phyloP scores from a whole-genome alignment of 2,113 vertebrate species.

The Chinchilla lanigera region DNA sequence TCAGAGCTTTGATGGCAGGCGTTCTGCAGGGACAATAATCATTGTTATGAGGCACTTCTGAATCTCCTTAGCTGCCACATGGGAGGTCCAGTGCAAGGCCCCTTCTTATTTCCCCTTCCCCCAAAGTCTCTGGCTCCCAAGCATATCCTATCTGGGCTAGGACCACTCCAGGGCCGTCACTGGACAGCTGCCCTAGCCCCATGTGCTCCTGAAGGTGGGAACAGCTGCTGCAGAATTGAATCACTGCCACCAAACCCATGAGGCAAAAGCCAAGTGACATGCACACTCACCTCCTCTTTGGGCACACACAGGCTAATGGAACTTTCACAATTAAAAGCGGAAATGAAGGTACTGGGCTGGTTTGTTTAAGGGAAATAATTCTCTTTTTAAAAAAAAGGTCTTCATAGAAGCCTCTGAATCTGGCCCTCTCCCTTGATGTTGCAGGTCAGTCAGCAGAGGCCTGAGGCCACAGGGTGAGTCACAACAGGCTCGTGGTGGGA shows the following conservation, averaged over 20 bases:
- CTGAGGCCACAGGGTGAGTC: background rate
- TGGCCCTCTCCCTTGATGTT: background rate
- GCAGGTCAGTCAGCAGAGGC: background rate
- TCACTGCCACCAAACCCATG: background rate
- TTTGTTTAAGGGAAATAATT: background rate
- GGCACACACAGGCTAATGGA: background rate
- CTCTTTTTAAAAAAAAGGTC: conserved; percentile 8
- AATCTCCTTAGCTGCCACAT: background rate
- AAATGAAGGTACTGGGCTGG: background rate
- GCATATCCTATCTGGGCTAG: too few relatives aligned
- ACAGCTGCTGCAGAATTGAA: background rate
- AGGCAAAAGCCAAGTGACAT: background rate
- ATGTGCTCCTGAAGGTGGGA: background rate
- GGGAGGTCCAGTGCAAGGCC: background rate
- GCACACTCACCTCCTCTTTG: background rate
- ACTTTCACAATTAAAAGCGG: background rate
- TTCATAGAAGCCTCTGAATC: background rate
- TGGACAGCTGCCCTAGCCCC: background rate
- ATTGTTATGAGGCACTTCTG: background rate
- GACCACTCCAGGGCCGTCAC: too few relatives aligned
- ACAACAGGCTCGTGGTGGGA: background rate
- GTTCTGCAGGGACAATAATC: conserved; percentile 85
- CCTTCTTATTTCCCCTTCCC: background rate
- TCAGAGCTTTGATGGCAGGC: conserved; percentile 91
- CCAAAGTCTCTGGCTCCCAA: background rate